phyloP scores from a whole-genome alignment of 1,140 invertebrate species.

The Ceratina calcarata region DNA sequence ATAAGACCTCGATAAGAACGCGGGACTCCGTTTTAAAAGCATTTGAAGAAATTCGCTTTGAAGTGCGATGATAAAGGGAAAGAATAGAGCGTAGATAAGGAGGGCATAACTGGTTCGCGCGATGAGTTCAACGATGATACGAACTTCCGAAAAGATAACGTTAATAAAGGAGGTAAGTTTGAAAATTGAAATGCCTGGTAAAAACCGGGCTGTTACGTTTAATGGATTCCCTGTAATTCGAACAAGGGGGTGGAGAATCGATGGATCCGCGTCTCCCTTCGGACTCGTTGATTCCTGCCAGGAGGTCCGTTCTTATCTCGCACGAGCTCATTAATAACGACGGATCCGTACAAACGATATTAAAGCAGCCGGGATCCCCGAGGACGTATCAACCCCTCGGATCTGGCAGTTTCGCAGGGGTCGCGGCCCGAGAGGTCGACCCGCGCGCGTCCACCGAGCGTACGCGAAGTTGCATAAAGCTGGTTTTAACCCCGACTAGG shows the following conservation, averaged over 20 bases:
- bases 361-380: not conserved
- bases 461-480: conserved; percentile 23
- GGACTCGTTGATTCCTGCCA: not conserved
- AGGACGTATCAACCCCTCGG: conserved; percentile 9
- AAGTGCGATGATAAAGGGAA: no score
- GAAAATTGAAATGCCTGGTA: no score
- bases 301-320: conserved; percentile 9
- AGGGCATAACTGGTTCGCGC: no score
- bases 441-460: not conserved
- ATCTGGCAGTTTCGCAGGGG: conserved; percentile 1
- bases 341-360: conserved; percentile 8
- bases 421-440: not conserved
- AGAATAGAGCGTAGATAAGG: no score
- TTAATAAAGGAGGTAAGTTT: no score
- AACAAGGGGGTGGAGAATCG: not conserved
- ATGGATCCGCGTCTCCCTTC: not conserved
- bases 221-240: no score
- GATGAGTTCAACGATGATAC: no score
- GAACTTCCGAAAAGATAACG: no score
- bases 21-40: no score
- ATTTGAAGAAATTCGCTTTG: no score
- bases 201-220: no score
- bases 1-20: no score
- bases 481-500: not conserved
- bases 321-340: conserved; percentile 12